Conservation (phyloP, 2,113 vertebrate genomes). For the Galbula dea region DNA sequence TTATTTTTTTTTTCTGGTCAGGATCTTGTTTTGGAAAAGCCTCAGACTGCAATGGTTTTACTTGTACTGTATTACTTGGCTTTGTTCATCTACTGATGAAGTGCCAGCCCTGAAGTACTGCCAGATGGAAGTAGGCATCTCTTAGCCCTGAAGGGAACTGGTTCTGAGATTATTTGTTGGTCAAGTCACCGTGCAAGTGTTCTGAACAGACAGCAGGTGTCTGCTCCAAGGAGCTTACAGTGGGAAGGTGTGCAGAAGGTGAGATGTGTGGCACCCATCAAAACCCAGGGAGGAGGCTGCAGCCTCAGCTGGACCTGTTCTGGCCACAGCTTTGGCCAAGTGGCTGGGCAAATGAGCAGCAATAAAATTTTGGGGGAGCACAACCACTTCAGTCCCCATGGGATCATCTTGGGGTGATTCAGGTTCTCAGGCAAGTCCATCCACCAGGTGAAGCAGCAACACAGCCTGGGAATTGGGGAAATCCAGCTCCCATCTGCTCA, state of each 20-base stretch:
- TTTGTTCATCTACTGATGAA: conserved; percentile 46
- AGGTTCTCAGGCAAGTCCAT: neutral
- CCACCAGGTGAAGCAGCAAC: rapidly evolving
- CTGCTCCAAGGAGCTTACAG: neutral
- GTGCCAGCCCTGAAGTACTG: conserved; percentile 46
- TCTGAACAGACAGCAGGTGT: neutral
- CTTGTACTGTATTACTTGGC: conserved; percentile 29
- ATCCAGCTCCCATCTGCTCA: neutral
- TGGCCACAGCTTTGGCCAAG: neutral
- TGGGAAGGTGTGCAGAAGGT: neutral
- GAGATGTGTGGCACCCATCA: neutral
- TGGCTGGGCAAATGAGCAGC: neutral
- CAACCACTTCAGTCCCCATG: neutral
- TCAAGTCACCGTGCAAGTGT: neutral
- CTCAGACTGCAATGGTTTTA: conserved; percentile 21
- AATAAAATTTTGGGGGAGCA: neutral
- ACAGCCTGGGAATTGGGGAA: rapidly evolving
- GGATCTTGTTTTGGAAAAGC: conserved; percentile 39
- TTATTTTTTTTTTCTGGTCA: neutral
- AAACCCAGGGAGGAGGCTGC: neutral
- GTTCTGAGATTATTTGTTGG: neutral
- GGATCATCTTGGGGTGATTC: neutral
- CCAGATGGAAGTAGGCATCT: conserved; percentile 43
- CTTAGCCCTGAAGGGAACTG: neutral
- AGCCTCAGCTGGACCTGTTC: neutral